Evolutionary conservation across 2,797 vertebrate species (phyloP).

Genomic region (Lithobates pipiens): DNA sequence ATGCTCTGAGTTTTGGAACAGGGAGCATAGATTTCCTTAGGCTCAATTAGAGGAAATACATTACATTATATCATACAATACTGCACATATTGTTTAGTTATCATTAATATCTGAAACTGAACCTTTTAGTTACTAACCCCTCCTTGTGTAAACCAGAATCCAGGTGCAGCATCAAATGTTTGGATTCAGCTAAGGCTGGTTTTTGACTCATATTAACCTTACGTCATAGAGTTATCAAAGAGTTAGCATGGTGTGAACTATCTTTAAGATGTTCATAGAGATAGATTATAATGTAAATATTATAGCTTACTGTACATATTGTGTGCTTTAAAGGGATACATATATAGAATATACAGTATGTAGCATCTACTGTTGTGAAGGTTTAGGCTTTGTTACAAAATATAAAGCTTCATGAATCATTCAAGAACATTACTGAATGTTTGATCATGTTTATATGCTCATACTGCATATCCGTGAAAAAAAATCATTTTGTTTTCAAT

Average conservation of each 20-base stretch:
- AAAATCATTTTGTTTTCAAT: too few relatives aligned
- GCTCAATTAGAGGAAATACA: constrained; percentile 13
- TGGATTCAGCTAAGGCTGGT: background rate
- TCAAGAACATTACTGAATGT: too few relatives aligned
- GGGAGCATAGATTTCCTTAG: background rate
- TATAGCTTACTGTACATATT: background rate
- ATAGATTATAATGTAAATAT: background rate
- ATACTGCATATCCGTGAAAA: too few relatives aligned
- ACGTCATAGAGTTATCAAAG: constrained; percentile 15
- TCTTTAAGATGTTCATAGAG: background rate
- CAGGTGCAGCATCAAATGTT: constrained; percentile 67
- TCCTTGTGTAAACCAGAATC: constrained; percentile 64
- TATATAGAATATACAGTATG: background rate
- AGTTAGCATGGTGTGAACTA: background rate
- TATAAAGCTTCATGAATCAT: too few relatives aligned
- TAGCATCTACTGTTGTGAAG: too few relatives aligned
- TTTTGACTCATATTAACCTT: background rate
- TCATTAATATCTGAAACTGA: constrained; percentile 52
- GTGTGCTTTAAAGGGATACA: background rate
- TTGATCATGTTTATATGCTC: too few relatives aligned
- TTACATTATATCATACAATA: constrained; percentile 4
- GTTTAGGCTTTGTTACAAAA: too few relatives aligned
- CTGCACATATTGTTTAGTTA: constrained; percentile 30
- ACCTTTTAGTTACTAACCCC: constrained; percentile 58
- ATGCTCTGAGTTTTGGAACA: background rate